phyloP scores from a whole-genome alignment of 2,888 invertebrate species.

The Leptothorax acervorum region DNA sequence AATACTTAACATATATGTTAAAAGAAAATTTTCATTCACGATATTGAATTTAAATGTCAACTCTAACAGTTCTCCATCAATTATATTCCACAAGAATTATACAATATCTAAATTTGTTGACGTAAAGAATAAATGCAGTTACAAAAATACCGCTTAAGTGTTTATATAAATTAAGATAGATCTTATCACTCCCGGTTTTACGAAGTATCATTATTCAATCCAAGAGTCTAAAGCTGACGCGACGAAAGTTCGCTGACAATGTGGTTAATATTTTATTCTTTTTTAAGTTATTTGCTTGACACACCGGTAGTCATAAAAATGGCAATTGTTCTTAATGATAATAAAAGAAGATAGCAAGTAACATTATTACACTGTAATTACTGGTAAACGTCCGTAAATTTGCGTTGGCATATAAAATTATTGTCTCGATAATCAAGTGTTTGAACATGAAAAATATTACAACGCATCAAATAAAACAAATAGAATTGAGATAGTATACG shows the following conservation, averaged over 20 bases:
- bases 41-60: background rate
- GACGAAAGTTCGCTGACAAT: background rate
- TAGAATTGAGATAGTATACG: too few species aligned
- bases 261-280: conserved; percentile 13
- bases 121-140: conserved; percentile 2
- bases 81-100: background rate
- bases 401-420: background rate
- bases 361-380: conserved; percentile 3
- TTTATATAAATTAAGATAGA: conserved; percentile 31
- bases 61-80: background rate
- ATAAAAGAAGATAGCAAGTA: background rate
- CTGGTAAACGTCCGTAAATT: background rate
- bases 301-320: background rate
- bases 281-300: background rate
- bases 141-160: background rate
- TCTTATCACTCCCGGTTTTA: background rate
- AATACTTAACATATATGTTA: too few species aligned
- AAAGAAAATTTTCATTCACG: background rate
- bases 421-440: background rate
- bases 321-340: background rate
- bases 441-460: background rate
- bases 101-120: background rate
- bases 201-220: background rate
- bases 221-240: background rate
- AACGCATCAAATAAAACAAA: background rate